Evolutionary conservation across 2,113 vertebrate genomes (phyloP), one percentile per base, ranked within the genome.

Genomic region (Xenopus laevis): DNA sequence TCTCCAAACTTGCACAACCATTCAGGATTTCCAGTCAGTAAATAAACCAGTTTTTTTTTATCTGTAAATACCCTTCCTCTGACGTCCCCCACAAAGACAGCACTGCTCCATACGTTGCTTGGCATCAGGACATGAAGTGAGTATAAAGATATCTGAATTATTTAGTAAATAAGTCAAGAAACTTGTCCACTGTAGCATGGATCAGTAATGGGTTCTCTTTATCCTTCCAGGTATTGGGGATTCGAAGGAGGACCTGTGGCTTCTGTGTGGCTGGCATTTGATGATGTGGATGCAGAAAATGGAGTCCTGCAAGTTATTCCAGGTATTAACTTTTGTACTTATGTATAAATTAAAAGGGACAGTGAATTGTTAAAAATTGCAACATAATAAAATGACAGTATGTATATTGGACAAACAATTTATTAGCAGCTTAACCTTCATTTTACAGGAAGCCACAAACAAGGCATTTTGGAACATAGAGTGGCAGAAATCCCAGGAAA

Each of bases 71-170:
- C 75, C 89, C 92, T 75, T 40, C 72, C 58, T 52, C 68, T 23
- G 50, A 59, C 5, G 72, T 79, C 46, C 80, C 77, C 20, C 79
- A 21, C 16, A 71, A 76, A 69, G 47, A 81, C 0, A 15, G 62
- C 13, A 72, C 1, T 13, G 79, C 89, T 11, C 90, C 89, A 1
- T 93, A 87, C 21, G 90, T 93, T 55, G 91, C 91, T 71, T 92
- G 90, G 91, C 91, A 92, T 76, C 92, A 93, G 81, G 91, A 93
- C 44, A 91, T 92, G 84, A 92, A 86, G 89, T 91, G 57, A 66
- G 81, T 79, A 13, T 44, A 30, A n/a, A 1, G 15, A 18, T 40
- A 40, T 40, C 8, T 40, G 5, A 7, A 4, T 40, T 40, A 3
- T 40, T 40, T 40, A 6, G 1, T 40, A 40, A 40, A 6, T 4